Percentiles rank a stretch among this genome's conserved stretches.
phyloP scores from a whole-genome alignment of 2,797 vertebrate genomes.

The Coregonus ussuriensis region DNA sequence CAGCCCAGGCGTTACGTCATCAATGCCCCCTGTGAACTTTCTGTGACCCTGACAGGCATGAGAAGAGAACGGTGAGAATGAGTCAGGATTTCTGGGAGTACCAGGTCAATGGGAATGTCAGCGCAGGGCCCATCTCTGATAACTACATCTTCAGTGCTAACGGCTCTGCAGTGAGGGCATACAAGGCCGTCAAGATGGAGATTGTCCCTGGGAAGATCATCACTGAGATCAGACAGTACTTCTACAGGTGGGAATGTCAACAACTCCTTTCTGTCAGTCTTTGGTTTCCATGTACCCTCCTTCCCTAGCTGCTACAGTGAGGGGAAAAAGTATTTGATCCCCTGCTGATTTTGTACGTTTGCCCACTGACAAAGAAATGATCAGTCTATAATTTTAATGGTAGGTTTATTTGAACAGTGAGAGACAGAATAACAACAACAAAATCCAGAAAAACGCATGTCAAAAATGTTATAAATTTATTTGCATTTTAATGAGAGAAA shows the following conservation, averaged over 20 bases:
- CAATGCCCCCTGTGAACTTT: background rate
- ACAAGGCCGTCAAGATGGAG: slow-evolving; percentile 82
- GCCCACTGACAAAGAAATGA: too few species aligned
- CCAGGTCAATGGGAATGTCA: slow-evolving; percentile 75
- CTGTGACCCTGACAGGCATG: slow-evolving; percentile 60
- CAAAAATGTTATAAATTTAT: too few species aligned
- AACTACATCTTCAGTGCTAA: slow-evolving; percentile 86
- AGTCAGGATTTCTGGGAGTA: slow-evolving; percentile 91
- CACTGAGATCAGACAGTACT: slow-evolving; percentile 86
- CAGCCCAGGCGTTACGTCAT: background rate
- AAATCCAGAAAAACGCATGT: too few species aligned
- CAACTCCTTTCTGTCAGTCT: too few species aligned
- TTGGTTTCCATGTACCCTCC: background rate
- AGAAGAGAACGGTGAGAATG: slow-evolving; percentile 72
- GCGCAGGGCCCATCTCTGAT: slow-evolving; percentile 84
- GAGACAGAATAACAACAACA: too few species aligned
- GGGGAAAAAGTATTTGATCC: too few species aligned
- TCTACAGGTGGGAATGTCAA: slow-evolving; percentile 42
- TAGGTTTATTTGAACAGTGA: too few species aligned
- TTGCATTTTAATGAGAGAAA: too few species aligned
- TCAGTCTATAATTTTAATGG: too few species aligned
- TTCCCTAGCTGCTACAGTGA: too few species aligned
- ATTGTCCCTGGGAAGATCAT: slow-evolving; percentile 79
- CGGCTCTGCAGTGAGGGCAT: slow-evolving; percentile 64
- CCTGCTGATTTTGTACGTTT: too few species aligned